Base-by-base conservation (phyloP, 2,797 vertebrate genomes). In the Catostomus latipinnis region DNA sequence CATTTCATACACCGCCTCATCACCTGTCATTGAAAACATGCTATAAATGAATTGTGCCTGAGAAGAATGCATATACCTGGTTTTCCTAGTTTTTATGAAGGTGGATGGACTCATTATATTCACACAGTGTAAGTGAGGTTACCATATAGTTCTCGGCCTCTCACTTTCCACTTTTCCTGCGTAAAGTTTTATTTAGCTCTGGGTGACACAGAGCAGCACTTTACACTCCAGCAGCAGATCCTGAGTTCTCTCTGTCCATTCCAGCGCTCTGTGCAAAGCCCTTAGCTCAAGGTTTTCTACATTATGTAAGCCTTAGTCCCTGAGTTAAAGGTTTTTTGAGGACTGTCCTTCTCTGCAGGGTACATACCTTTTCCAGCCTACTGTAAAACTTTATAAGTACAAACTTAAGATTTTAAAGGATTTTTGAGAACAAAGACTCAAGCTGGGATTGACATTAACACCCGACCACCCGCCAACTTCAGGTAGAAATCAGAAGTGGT, bases 151-250 rank as follows among this genome's bases (percentile, higher is more conserved):
- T 50, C 57, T 11, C 45, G 50, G 46, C 1, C 5, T 60, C 48
- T 11, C 12, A 43, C 48, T 62, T 22, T 10, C 10, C 46, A 46
- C 14, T 45, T 43, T 46, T 2, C 22, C 22, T 0, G 11, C 58
- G 11, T 74, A 18, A 67, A 50, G 48, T 52, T 43, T 61, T 61
- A 62, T 61, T 74, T 61, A 52, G 57, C 71, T 74, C 58, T 0
- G 2, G 11, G 57, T 14, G 57, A 50, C n/a, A 71, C 46, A 71
- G 7, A 7, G 9, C n/a, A 16, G 4, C 7, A 45, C 50, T 10
- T n/a, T 46, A 34, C 65, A 46, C 60, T 68, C 52, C 11, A 13
- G 22, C 13, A 22, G 22, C 22, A 22, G 22, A 22, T 22, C 22
- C 22, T 22, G 22, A 22, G 22, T 22, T 22, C 22, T 22, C 22